phyloP scores from a whole-genome alignment of 2,888 invertebrate species.

The Candidula unifasciata region DNA sequence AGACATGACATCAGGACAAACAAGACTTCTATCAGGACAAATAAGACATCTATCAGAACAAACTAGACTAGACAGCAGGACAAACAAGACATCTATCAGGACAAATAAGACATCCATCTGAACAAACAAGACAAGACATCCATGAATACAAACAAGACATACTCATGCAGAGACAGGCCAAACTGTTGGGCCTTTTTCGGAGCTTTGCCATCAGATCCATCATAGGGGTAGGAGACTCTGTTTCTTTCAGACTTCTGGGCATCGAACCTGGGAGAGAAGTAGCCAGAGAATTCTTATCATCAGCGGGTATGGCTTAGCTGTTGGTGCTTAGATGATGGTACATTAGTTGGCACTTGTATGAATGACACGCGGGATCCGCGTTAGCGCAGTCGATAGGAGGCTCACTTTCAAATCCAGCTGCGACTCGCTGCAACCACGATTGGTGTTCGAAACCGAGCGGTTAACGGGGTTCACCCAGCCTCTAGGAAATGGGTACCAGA shows the following conservation, averaged over 20 bases:
- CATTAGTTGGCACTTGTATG: too few relatives aligned
- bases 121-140: not conserved
- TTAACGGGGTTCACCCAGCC: too few relatives aligned
- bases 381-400: too few relatives aligned
- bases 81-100: not conserved
- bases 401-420: too few relatives aligned
- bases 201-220: constrained; percentile 64
- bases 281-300: too few relatives aligned
- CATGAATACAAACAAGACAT: constrained; percentile 64
- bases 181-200: constrained; percentile 90
- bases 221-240: constrained; percentile 71
- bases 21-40: not conserved
- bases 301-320: too few relatives aligned
- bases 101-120: not conserved
- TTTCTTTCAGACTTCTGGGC: constrained; percentile 83
- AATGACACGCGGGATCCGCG: too few relatives aligned
- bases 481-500: too few relatives aligned
- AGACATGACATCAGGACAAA: not conserved
- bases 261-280: constrained; percentile 87
- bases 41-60: not conserved
- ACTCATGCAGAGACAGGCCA: constrained; percentile 92
- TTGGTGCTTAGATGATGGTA: too few relatives aligned
- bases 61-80: not conserved
- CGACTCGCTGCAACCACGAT: too few relatives aligned
- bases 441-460: too few relatives aligned